Base-by-base conservation (phyloP, 2,888 invertebrate species). In the Drosophila mayaguana region DNA sequence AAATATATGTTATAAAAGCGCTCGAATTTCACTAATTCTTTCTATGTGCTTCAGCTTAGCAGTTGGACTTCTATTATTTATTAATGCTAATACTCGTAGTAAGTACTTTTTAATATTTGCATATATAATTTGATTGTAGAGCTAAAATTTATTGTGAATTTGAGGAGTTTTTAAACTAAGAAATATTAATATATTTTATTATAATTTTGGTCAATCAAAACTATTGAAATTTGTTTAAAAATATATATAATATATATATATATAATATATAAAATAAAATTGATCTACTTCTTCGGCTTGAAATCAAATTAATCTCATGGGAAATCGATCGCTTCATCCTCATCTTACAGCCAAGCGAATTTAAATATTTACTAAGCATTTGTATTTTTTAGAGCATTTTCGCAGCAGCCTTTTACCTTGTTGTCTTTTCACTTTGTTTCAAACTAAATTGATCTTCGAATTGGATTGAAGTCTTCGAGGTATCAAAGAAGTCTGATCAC, bases 11-110 rank as follows among this genome's bases (percentile, higher is more conserved):
- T n/a, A n/a, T n/a, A n/a, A n/a, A 28, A 36, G 6, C 5, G 50
- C 28, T 42, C 28, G 42, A 55, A 55, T 67, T 66, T 59, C 45
- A 36, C 42, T 54, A 42, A 34, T 48, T 54, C 54, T 34, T 63
- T 32, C n/a, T 38, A 8, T 38, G 22, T 43, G 18, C 28, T 16
- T 68, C 68, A 65, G 70, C 34, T 25, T 14, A 38, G 3, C 11
- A 53, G 38, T 22, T 4, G 46, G 46, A 72, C 74, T 54, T 62
- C 53, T 76, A 72, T 73, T 63, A 43, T 45, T 20, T 36, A 36
- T 20, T 14, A 34, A 9, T 18, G 7, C 1, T 20, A 3, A 38
- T 16, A n/a, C n/a, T n/a, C n/a, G n/a, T n/a, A 36, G 5, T 14
- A 2, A 38, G 8, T 2, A 38, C 7, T n/a, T 38, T n/a, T n/a